Evolutionary conservation across 2,113 vertebrate species (phyloP).

Genomic region (Rhombomys opimus): DNA sequence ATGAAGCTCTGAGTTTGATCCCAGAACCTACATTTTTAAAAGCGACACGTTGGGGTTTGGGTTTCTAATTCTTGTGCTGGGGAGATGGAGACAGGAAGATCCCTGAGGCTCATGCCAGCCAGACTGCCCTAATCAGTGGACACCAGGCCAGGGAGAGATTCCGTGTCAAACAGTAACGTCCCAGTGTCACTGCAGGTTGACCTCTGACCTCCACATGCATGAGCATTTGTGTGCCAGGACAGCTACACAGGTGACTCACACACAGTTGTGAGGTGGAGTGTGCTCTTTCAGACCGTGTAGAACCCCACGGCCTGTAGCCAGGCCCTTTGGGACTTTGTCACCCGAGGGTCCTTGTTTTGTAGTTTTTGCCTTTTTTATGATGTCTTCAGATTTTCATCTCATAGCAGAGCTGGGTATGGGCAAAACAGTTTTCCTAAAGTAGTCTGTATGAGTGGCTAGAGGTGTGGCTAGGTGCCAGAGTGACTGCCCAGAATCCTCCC

Average conservation of each 20-base stretch:
- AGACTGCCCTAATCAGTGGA: too few relatives aligned
- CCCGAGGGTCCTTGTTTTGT: neutral
- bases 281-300: too few relatives aligned
- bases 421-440: too few relatives aligned
- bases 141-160: neutral
- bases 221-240: neutral
- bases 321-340: neutral
- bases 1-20: neutral
- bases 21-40: neutral
- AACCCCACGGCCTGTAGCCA: too few relatives aligned
- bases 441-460: neutral
- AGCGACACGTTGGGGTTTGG: neutral
- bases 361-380: neutral
- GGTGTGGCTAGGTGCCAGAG: neutral
- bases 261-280: neutral
- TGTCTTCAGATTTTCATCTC: neutral
- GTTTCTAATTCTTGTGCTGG: neutral
- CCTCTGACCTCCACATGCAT: neutral
- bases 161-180: too few relatives aligned
- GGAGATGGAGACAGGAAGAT: neutral
- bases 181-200: too few relatives aligned
- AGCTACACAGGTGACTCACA: neutral
- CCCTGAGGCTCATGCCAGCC: neutral
- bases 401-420: neutral
- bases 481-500: neutral